Percentiles rank a stretch among this genome's conserved stretches.
phyloP scores from a whole-genome alignment of 2,113 vertebrate genomes.

The Boleophthalmus pectinirostris region DNA sequence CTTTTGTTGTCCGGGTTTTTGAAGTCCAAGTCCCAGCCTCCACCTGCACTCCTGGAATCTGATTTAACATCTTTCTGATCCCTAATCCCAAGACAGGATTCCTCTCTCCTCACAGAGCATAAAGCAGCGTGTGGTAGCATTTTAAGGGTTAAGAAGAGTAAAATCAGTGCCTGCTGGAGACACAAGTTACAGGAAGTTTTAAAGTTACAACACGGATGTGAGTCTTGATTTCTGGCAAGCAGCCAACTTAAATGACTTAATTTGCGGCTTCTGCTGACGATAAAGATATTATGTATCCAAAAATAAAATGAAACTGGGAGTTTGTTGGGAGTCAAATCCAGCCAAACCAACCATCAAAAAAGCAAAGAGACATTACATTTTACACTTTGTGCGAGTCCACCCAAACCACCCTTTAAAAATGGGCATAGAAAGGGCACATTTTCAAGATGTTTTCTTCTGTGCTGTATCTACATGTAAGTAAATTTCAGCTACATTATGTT shows the following conservation, averaged over 20 bases:
- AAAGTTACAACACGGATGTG: conserved; percentile 34
- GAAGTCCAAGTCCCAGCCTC: conserved; percentile 31
- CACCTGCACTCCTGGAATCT: conserved; percentile 44
- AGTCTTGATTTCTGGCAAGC: conserved; percentile 55
- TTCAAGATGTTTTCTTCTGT: no score
- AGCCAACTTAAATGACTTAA: conserved; percentile 39
- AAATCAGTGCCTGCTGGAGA: conserved; percentile 32
- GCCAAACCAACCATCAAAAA: background rate
- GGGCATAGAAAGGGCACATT: no score
- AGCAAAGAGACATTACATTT: background rate
- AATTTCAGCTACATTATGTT: no score
- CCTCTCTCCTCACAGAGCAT: conserved; percentile 56
- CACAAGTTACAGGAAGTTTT: conserved; percentile 50
- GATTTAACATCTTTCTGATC: conserved; percentile 57
- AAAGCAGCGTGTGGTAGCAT: conserved; percentile 60
- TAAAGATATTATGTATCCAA: conserved; percentile 32
- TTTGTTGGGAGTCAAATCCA: background rate
- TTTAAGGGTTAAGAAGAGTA: conserved; percentile 45
- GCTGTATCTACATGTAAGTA: no score
- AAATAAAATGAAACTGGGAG: background rate
- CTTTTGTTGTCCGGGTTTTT: conserved; percentile 31
- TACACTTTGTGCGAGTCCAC: background rate
- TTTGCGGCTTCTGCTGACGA: conserved; percentile 48
- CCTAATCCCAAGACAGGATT: conserved; percentile 65
- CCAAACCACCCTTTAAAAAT: background rate